Conservation (phyloP, 2,113 vertebrate species). For the Sorex araneus region DNA sequence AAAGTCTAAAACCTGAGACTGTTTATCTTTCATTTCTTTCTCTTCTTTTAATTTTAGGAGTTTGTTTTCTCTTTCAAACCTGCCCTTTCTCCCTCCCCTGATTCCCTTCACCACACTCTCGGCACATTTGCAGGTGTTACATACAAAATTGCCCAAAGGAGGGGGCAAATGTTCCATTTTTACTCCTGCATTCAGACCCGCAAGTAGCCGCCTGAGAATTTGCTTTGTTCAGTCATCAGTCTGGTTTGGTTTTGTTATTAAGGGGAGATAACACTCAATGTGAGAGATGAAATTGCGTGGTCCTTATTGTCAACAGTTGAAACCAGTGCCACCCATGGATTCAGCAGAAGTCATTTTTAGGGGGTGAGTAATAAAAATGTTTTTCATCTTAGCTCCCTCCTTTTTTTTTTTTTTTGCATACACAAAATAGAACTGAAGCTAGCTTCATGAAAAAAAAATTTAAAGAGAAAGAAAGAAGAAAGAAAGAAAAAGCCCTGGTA, state of each 20-base stretch:
- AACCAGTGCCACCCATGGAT: constrained; percentile 69
- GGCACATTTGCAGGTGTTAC: constrained; percentile 59
- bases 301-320: constrained; percentile 75
- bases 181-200: constrained; percentile 63
- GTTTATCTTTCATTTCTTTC: background rate
- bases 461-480: no score
- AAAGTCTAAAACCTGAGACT: background rate
- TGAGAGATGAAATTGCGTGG: constrained; percentile 83
- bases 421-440: constrained; percentile 51
- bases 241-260: constrained; percentile 84
- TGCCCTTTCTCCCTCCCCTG: background rate
- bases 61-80: background rate
- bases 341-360: constrained; percentile 44
- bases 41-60: constrained; percentile 31
- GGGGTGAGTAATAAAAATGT: constrained; percentile 68
- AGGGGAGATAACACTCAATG: constrained; percentile 80
- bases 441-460: background rate
- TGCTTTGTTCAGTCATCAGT: constrained; percentile 86
- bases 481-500: constrained; percentile 45
- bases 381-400: constrained; percentile 39
- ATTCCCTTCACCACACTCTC: constrained; percentile 20
- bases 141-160: constrained; percentile 32
- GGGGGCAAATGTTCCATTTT: background rate
- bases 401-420: background rate
- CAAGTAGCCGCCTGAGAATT: constrained; percentile 57